These are phyloP conservation scores for Paramuricea clavata DNA, from an alignment of 92 coral and sea anemone genomes.

Conservation along the genomic window DNA sequence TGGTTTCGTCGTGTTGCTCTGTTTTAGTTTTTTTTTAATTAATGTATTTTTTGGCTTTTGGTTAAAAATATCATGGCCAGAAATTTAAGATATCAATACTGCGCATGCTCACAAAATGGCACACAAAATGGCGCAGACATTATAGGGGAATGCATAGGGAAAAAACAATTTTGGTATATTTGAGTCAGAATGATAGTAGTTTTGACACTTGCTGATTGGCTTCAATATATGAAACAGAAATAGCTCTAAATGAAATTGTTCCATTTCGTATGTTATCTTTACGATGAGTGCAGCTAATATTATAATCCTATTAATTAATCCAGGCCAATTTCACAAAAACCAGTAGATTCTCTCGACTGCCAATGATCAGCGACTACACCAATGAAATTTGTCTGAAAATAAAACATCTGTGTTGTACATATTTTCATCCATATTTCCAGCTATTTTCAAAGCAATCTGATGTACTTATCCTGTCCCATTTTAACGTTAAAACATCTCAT, in stretches of 20 bases:
- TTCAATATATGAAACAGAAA: not conserved
- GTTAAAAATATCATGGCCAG: too few relatives aligned
- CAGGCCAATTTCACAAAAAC: constrained; percentile 20
- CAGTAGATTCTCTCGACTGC: not conserved
- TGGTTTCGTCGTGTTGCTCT: too few relatives aligned
- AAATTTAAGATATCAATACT: constrained; percentile 25
- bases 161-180: constrained; percentile 3
- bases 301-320: constrained; percentile 15
- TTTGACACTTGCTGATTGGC: constrained; percentile 24
- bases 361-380: constrained; percentile 21
- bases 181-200: constrained; percentile 27
- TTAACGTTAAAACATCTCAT: constrained; percentile 21
- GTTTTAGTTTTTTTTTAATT: too few relatives aligned
- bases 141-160: constrained; percentile 16
- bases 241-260: constrained; percentile 24
- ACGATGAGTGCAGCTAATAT: constrained; percentile 33
- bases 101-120: constrained; percentile 35
- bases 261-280: constrained; percentile 25
- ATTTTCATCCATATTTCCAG: constrained; percentile 12
- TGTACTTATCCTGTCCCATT: constrained; percentile 35
- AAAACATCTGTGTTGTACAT: not conserved
- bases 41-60: too few relatives aligned
- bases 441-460: constrained; percentile 35
- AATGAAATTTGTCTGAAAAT: constrained; percentile 32
- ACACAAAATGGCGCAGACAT: constrained; percentile 22